phyloP scores from a whole-genome alignment of 1,140 invertebrate species.

The Calliopsis andreniformis region DNA sequence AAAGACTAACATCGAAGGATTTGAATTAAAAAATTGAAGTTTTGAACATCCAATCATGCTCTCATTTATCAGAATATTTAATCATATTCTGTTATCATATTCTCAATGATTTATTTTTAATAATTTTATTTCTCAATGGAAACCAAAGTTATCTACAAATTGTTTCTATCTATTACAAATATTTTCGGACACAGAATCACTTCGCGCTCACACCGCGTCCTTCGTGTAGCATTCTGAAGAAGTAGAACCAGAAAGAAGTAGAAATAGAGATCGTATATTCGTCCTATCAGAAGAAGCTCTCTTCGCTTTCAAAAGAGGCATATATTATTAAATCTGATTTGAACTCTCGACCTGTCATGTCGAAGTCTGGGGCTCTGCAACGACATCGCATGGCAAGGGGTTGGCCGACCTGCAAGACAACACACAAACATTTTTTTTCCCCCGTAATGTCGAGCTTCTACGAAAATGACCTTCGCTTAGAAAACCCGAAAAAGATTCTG shows the following conservation, averaged over 20 bases:
- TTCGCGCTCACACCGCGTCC: background rate
- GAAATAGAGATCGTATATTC: slow-evolving; percentile 25
- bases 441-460: background rate
- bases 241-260: slow-evolving; percentile 29
- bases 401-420: slow-evolving; percentile 80
- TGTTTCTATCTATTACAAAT: too few species aligned
- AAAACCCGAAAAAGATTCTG: too few species aligned
- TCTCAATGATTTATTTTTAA: too few species aligned
- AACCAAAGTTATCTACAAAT: too few species aligned
- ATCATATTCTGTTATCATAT: too few species aligned
- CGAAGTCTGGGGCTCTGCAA: slow-evolving; percentile 81
- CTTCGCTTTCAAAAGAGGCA: slow-evolving; percentile 46
- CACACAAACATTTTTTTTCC: slow-evolving; percentile 62
- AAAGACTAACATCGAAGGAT: too few species aligned
- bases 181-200: background rate
- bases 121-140: too few species aligned
- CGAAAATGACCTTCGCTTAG: too few species aligned
- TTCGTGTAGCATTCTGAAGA: background rate
- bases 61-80: too few species aligned
- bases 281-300: slow-evolving; percentile 55
- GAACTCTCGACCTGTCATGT: slow-evolving; percentile 80
- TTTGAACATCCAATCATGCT: too few species aligned
- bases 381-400: slow-evolving; percentile 81
- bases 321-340: slow-evolving; percentile 58
- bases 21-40: too few species aligned